phyloP scores from a whole-genome alignment of 2,113 vertebrate species.

The Elephas maximus region DNA sequence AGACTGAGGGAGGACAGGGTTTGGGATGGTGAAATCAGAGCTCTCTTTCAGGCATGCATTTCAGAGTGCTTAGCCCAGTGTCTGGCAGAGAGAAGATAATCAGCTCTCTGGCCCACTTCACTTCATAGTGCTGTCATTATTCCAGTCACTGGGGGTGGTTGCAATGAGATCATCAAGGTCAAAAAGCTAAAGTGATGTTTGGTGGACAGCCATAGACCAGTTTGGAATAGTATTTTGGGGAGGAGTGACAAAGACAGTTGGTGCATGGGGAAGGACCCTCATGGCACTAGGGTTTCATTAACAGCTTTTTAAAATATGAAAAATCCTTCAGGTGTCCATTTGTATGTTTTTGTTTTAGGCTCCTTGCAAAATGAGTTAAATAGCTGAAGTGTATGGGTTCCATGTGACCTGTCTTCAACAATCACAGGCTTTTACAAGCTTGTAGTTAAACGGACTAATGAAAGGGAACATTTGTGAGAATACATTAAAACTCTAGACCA shows the following conservation, averaged over 20 bases:
- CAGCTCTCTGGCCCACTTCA: not conserved
- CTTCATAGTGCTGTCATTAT: conserved; percentile 47
- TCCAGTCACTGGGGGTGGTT: not conserved
- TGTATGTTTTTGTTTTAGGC: conserved; percentile 9
- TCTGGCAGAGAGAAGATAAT: conserved; percentile 47
- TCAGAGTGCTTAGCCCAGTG: not conserved
- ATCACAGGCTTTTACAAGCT: not conserved
- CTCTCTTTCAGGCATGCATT: not conserved
- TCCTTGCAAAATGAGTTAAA: conserved; percentile 33
- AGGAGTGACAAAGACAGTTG: not conserved
- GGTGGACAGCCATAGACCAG: not conserved
- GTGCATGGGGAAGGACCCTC: not conserved
- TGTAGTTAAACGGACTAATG: conserved; percentile 3
- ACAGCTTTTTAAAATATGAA: conserved; percentile 28
- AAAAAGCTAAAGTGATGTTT: conserved; percentile 32
- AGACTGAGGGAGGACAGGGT: not conserved
- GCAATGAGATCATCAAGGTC: not conserved
- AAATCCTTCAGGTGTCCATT: not conserved
- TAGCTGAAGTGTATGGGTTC: not conserved
- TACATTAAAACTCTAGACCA: conserved; percentile 7
- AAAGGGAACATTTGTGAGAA: conserved; percentile 4
- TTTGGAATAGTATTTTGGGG: not conserved
- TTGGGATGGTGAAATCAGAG: not conserved
- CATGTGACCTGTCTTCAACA: not conserved
- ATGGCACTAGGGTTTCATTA: not conserved